These are phyloP conservation scores for Macheiramphus alcinus DNA, from an alignment of 2,113 vertebrate species.

Conservation along the genomic window DNA sequence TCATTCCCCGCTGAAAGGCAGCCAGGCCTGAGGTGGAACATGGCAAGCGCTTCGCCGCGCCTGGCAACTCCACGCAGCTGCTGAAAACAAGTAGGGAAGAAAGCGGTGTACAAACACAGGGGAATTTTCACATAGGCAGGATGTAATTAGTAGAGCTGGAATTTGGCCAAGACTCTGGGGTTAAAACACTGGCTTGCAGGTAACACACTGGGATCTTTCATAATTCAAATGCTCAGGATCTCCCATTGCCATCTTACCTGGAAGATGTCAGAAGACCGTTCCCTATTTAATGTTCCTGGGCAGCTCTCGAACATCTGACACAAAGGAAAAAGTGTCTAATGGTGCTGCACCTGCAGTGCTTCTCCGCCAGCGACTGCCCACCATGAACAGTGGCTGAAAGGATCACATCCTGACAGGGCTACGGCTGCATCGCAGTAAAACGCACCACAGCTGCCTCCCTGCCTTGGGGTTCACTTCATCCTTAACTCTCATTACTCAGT, in stretches of 20 bases:
- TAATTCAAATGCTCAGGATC: constrained; percentile 1
- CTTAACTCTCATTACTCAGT: background rate
- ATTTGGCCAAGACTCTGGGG: background rate
- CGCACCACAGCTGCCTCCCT: background rate
- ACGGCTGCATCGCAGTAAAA: accelerated
- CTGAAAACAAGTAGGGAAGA: background rate
- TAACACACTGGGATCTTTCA: constrained; percentile 47
- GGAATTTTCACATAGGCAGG: constrained; percentile 52
- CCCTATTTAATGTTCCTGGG: background rate
- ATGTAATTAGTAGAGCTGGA: constrained; percentile 55
- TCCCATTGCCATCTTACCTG: constrained; percentile 44
- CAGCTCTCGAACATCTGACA: background rate
- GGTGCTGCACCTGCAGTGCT: constrained; percentile 12
- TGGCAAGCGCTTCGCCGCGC: background rate
- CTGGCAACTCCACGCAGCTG: constrained; percentile 32
- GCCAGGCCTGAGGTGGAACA: constrained; percentile 41
- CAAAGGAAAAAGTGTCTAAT: constrained; percentile 23
- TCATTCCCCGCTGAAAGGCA: constrained; percentile 29
- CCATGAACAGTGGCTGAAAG: background rate
- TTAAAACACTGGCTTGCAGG: constrained; percentile 39
- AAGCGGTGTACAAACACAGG: background rate
- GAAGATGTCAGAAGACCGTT: background rate
- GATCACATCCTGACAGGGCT: background rate
- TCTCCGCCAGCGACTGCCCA: background rate
- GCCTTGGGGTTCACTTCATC: background rate